Conservation (phyloP, 2,888 invertebrate genomes). For the Apomyelois bistriatella region DNA sequence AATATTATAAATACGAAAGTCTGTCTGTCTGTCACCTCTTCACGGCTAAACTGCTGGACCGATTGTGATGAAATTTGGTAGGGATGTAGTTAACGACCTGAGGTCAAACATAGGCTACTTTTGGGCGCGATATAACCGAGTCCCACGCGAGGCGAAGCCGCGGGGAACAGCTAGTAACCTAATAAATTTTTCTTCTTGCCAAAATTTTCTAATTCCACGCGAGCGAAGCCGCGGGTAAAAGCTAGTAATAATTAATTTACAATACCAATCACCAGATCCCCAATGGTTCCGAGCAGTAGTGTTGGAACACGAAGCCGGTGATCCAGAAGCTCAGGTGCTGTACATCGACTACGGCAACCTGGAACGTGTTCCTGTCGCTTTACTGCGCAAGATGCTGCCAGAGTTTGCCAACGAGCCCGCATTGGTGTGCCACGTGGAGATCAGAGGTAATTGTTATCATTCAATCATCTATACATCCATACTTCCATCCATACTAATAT, state of each 20-base stretch:
- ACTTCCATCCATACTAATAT: too few relatives aligned
- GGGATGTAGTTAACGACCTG: too few relatives aligned
- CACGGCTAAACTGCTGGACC: too few relatives aligned
- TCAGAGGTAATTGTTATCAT: constrained; percentile 3
- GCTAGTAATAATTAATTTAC: background rate
- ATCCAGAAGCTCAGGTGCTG: constrained; percentile 32
- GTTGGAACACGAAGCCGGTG: constrained; percentile 34
- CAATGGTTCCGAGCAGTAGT: constrained; percentile 63
- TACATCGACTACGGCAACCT: constrained; percentile 57
- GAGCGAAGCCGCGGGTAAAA: background rate
- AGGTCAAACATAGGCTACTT: too few relatives aligned
- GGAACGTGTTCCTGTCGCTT: constrained; percentile 30
- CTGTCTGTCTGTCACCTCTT: too few relatives aligned
- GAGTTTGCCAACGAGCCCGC: constrained; percentile 50
- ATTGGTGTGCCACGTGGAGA: constrained; percentile 27
- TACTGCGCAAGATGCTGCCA: constrained; percentile 55
- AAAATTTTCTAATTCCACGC: too few relatives aligned
- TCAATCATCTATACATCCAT: background rate
- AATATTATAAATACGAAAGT: too few relatives aligned
- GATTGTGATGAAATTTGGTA: too few relatives aligned
- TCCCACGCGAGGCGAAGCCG: too few relatives aligned
- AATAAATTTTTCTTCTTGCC: too few relatives aligned
- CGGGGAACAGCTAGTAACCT: too few relatives aligned
- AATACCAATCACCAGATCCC: constrained; percentile 31
- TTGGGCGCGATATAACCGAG: too few relatives aligned